A percentile compares a stretch with the other conserved stretches of the same genome.
Conservation (phyloP, 2,888 invertebrate genomes). For the Conus canariensis region DNA sequence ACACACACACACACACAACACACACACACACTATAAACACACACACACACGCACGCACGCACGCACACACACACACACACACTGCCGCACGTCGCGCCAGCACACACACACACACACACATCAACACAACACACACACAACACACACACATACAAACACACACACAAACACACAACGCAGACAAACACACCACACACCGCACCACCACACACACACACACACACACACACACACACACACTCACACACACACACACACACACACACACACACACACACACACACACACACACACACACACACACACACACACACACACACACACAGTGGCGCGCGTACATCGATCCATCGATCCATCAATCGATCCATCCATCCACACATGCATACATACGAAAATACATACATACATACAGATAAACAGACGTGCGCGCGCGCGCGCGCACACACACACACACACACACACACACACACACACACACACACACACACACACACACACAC, state of each 20-base stretch:
- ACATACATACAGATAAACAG: background rate
- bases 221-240: conserved; percentile 10
- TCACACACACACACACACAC: background rate
- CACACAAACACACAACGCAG: background rate
- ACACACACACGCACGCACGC: too few species aligned
- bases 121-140: background rate
- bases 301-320: conserved; percentile 1
- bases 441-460: conserved; percentile 7
- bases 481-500: conserved; percentile 5
- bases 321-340: too few species aligned
- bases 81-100: too few species aligned
- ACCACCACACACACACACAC: conserved; percentile 5
- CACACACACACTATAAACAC: too few species aligned
- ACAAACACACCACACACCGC: too few species aligned
- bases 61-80: too few species aligned
- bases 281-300: background rate
- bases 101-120: background rate
- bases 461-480: conserved; percentile 6
- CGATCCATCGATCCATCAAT: too few species aligned
- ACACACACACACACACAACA: too few species aligned
- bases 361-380: too few species aligned
- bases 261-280: background rate
- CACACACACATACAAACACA: background rate
- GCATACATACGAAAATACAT: too few species aligned
- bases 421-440: background rate